Evolutionary conservation across 1,140 invertebrate genomes (phyloP).

Genomic region (Bacillus rossius): DNA sequence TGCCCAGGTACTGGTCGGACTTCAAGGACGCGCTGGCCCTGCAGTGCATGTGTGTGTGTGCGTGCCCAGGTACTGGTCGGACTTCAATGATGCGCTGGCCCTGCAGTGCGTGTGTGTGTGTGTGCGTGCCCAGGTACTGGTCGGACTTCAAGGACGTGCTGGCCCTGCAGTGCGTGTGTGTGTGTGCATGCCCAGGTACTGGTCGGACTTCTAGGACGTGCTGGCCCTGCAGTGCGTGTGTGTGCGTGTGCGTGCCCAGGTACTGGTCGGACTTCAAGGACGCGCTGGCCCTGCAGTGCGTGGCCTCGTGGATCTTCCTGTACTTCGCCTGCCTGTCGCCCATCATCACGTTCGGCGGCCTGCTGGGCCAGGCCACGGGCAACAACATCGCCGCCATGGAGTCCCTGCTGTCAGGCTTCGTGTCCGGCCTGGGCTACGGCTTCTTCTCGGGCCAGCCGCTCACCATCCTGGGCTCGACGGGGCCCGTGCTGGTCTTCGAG

Average conservation of each 20-base stretch:
- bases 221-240: no score
- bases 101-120: no score
- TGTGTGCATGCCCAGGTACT: no score
- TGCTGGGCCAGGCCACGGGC: conserved; percentile 91
- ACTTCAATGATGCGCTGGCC: no score
- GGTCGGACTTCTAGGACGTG: no score
- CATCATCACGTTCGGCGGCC: conserved; percentile 94
- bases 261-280: conserved; percentile 81
- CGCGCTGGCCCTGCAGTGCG: conserved; percentile 85
- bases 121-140: no score
- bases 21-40: no score
- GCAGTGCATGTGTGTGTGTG: no score
- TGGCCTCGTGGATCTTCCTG: conserved; percentile 97
- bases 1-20: no score
- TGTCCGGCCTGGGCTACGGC: conserved; percentile 93
- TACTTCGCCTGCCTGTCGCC: conserved; percentile 98
- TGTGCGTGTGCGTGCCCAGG: conserved; percentile 24
- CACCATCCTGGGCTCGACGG: conserved; percentile 96
- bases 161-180: no score
- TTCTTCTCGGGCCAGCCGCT: conserved; percentile 97
- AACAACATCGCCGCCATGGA: conserved; percentile 98
- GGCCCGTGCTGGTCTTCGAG: conserved; percentile 97
- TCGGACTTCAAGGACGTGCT: no score
- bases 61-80: no score
- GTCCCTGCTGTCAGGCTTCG: conserved; percentile 90